Conservation (phyloP, 2,797 vertebrate genomes). For the Hypotaenidia philippensis region DNA sequence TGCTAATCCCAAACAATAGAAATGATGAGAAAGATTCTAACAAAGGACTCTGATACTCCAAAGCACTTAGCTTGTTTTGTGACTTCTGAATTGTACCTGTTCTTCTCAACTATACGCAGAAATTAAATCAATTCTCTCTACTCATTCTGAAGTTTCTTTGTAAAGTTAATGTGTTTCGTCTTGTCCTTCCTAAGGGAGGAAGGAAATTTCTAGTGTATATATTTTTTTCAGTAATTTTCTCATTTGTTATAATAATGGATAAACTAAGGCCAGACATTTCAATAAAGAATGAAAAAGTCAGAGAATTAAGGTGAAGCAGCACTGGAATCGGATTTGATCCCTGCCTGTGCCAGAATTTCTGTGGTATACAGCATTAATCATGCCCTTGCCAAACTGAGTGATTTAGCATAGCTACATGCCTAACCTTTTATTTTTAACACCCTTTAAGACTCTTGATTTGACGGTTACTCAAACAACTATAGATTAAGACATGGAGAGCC, state of each 20-base stretch:
- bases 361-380: neutral
- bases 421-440: neutral
- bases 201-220: neutral
- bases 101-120: neutral
- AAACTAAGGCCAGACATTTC: neutral
- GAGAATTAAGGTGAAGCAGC: neutral
- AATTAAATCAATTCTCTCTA: neutral
- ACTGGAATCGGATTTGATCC: neutral
- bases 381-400: accelerated
- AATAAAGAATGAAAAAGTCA: neutral
- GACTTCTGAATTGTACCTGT: neutral
- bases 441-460: neutral
- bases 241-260: neutral
- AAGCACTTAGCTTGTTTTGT: neutral
- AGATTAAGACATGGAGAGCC: neutral
- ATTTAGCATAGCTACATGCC: neutral
- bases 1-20: neutral
- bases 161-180: neutral
- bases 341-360: neutral
- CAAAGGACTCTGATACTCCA: neutral
- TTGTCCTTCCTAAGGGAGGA: neutral
- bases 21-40: neutral
- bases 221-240: neutral
- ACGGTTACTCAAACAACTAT: neutral
- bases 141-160: neutral